Percentiles rank a stretch among this genome's conserved stretches.
These are phyloP conservation scores for Cyprinella venusta DNA, from an alignment of 2,797 vertebrate species.

Conservation along the genomic window DNA sequence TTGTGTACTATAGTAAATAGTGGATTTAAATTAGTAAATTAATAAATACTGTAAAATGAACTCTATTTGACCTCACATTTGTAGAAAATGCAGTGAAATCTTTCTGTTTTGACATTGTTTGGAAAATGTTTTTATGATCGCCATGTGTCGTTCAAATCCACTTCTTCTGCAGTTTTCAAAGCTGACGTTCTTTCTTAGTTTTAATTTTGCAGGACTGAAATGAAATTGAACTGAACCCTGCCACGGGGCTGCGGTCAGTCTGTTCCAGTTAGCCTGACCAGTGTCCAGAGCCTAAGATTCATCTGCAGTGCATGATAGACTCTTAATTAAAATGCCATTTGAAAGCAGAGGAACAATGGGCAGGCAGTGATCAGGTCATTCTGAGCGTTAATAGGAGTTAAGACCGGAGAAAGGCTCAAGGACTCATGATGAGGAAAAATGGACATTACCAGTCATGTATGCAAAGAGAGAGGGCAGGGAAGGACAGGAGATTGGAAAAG, in stretches of 20 bases:
- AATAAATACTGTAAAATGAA: neutral
- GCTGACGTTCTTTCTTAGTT: neutral
- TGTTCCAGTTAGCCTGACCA: slow-evolving; percentile 21
- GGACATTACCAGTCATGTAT: slow-evolving; percentile 42
- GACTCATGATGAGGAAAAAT: slow-evolving; percentile 39
- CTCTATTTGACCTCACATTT: neutral
- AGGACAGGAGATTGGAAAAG: slow-evolving; percentile 17
- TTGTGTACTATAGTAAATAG: neutral
- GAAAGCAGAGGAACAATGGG: slow-evolving; percentile 28
- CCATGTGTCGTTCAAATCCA: neutral
- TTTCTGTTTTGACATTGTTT: neutral
- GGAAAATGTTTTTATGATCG: neutral
- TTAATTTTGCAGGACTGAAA: neutral
- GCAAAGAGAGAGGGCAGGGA: slow-evolving; percentile 23
- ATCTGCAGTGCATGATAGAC: slow-evolving; percentile 40
- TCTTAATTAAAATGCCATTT: slow-evolving; percentile 50
- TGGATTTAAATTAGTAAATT: neutral
- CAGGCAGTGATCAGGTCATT: slow-evolving; percentile 39
- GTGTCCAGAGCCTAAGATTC: slow-evolving; percentile 21
- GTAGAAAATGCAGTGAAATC: too few relatives aligned
- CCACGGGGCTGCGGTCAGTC: neutral
- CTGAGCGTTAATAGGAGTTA: slow-evolving; percentile 39
- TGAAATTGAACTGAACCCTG: slow-evolving; percentile 5
- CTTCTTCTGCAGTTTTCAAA: neutral
- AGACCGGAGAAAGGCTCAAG: slow-evolving; percentile 28